Percentiles rank a stretch among this genome's conserved stretches.
phyloP scores from a whole-genome alignment of 2,888 invertebrate species.

The Meteorus colon region DNA sequence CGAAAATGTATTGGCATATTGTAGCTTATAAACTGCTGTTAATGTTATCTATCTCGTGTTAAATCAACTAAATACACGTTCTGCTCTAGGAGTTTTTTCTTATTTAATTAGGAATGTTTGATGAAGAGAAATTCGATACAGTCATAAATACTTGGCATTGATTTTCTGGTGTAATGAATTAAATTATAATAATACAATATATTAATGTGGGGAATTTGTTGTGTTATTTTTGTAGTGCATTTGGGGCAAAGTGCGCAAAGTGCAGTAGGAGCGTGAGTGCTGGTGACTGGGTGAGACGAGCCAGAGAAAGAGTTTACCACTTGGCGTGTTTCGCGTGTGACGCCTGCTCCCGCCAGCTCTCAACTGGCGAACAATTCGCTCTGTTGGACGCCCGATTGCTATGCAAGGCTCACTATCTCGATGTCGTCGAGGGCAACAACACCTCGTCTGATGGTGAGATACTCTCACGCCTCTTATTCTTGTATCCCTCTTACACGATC shows the following conservation, averaged over 20 bases:
- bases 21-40: not conserved
- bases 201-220: not conserved
- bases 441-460: slow-evolving; percentile 89
- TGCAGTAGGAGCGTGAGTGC: slow-evolving; percentile 93
- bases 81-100: slow-evolving; percentile 22
- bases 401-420: slow-evolving; percentile 96
- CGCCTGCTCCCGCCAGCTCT: slow-evolving; percentile 91
- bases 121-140: no score
- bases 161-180: not conserved
- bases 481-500: slow-evolving; percentile 10
- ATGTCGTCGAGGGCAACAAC: slow-evolving; percentile 89
- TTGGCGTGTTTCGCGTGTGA: slow-evolving; percentile 98
- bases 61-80: slow-evolving; percentile 27
- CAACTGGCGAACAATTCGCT: slow-evolving; percentile 96
- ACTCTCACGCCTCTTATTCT: slow-evolving; percentile 48
- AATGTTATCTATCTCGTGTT: slow-evolving; percentile 30
- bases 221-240: slow-evolving; percentile 79
- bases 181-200: not conserved
- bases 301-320: slow-evolving; percentile 94
- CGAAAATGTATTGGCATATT: slow-evolving; percentile 48
- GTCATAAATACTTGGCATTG: no score
- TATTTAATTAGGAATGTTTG: slow-evolving; percentile 7
- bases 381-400: slow-evolving; percentile 93
- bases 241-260: slow-evolving; percentile 95
- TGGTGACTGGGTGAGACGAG: slow-evolving; percentile 96